Base-by-base conservation (phyloP, 1,140 invertebrate species). In the Lucilia sericata region DNA sequence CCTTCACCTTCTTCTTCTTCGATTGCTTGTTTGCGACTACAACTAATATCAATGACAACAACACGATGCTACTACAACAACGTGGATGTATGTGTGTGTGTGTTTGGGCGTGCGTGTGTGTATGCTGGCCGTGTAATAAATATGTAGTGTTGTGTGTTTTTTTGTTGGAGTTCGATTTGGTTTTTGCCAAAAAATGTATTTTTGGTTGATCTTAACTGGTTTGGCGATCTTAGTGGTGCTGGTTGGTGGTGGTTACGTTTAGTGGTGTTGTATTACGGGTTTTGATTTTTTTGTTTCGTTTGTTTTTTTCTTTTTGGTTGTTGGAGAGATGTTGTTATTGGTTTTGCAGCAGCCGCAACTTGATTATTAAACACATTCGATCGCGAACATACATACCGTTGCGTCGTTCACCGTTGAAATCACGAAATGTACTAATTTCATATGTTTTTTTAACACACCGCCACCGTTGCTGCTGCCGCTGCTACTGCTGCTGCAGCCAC, bases 391-490 rank as follows among this genome's bases (percentile, higher is more conserved):
- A 65, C 81, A 51, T 82, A 65, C 74, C 49, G 74, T 83, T 83
- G 87, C 86, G 87, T 90, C 88, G 88, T 90, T 90, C 89, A 88
- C 89, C 90, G 89, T 90, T 90, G 89, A 90, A 90, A 90, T 90
- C 89, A 90, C 89, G 88, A 90, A 90, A 90, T 90, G 89, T 90
- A 90, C 89, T 90, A 90, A 90, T 90, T 90, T 90, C 88, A 90
- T 81, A 89, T 90, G 89, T 90, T 90, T 89, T 78, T 80, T 80
- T 49, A 36, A 49, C 17, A 80, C 42, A 47, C 42, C 76, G 47
- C 76, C 76, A 49, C 42, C 76, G 47, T 49, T 49, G 76, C 47
- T 49, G 76, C 76, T 80, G 76, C 76, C 47, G 42, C 76, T 49
- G 76, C 76, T 80, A 42, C 47, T 42, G 75, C 75, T 78, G 75